phyloP scores from a whole-genome alignment of 2,113 vertebrate genomes.

The Rhodinocichla rosea region DNA sequence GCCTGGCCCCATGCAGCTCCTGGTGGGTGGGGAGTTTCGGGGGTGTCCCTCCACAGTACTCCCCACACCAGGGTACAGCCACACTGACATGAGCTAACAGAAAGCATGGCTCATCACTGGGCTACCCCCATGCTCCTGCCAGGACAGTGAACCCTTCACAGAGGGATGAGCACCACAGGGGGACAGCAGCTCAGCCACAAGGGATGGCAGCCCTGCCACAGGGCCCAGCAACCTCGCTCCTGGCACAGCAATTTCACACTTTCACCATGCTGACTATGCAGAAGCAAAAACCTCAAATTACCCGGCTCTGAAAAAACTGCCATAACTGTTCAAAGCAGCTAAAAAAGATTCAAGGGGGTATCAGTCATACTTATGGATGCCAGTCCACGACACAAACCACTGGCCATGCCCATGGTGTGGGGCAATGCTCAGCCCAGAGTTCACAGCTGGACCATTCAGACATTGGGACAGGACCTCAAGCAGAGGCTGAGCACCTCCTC shows the following conservation, averaged over 20 bases:
- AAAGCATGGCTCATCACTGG: background rate
- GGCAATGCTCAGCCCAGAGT: background rate
- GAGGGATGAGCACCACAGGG: background rate
- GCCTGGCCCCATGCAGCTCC: background rate
- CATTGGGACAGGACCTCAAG: background rate
- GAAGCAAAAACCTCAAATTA: background rate
- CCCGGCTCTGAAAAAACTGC: background rate
- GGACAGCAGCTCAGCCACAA: background rate
- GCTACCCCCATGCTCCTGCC: background rate
- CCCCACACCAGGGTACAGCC: accelerated
- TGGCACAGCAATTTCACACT: background rate
- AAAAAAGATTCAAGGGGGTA: background rate
- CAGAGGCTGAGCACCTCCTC: background rate
- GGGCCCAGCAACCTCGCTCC: accelerated
- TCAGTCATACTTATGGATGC: background rate
- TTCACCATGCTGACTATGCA: accelerated
- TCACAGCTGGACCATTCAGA: background rate
- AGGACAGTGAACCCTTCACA: background rate
- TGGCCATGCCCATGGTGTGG: background rate
- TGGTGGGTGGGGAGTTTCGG: background rate
- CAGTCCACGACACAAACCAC: background rate
- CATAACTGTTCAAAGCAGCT: background rate
- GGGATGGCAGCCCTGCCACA: background rate
- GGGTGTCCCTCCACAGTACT: too few relatives aligned
- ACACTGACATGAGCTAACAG: accelerated